phyloP scores from a whole-genome alignment of 2,113 vertebrate genomes.

The Callorhinus ursinus region DNA sequence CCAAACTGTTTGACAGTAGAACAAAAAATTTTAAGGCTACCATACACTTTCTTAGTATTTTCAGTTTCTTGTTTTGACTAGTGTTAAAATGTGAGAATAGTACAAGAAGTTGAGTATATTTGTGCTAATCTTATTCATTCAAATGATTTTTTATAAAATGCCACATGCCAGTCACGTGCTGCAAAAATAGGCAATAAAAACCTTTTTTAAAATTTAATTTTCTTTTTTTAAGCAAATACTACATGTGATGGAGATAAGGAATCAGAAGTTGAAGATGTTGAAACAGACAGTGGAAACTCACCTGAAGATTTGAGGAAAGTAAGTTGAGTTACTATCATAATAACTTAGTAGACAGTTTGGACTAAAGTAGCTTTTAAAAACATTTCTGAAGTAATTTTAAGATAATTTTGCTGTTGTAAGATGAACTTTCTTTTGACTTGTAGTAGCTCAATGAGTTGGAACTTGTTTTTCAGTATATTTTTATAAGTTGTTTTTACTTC shows the following conservation, averaged over 20 bases:
- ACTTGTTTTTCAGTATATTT: not conserved
- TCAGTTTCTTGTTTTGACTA: not conserved
- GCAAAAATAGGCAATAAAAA: not conserved
- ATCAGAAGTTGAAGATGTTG: slow-evolving; percentile 91
- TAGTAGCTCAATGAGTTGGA: not conserved
- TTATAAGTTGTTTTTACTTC: not conserved
- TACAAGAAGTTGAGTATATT: not conserved
- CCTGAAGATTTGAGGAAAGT: slow-evolving; percentile 97
- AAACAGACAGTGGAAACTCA: slow-evolving; percentile 92
- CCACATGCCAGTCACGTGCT: not conserved
- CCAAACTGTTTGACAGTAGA: not conserved
- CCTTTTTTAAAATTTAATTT: not conserved
- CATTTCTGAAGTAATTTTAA: not conserved
- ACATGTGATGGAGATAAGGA: slow-evolving; percentile 97
- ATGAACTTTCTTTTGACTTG: not conserved
- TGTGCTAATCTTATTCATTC: not conserved
- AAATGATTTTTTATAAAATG: not conserved
- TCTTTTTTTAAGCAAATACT: slow-evolving; percentile 91
- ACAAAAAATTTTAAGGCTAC: not conserved
- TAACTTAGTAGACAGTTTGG: not conserved
- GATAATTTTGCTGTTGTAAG: not conserved
- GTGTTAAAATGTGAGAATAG: not conserved
- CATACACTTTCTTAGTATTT: not conserved
- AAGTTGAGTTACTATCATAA: slow-evolving; percentile 53
- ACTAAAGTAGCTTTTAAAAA: not conserved